A percentile compares a stretch with the other conserved stretches of the same genome.
Evolutionary conservation across 2,113 vertebrate genomes (phyloP).

Genomic region (Paratilapia polleni): DNA sequence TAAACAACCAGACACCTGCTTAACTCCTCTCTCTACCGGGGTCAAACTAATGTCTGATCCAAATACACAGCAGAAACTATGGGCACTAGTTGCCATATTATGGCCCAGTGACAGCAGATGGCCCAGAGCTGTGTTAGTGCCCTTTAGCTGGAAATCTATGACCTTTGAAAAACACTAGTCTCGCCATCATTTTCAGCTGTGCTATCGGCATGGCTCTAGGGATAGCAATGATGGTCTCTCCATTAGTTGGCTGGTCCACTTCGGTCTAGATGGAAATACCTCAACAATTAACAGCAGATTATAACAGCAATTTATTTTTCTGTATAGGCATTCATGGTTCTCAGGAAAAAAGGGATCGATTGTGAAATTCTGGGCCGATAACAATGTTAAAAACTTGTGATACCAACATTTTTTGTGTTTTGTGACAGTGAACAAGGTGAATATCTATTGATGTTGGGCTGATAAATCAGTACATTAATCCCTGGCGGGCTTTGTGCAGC

Average conservation of each 20-base stretch:
- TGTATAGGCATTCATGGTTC: not conserved
- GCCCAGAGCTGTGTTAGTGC: not conserved
- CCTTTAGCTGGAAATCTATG: not conserved
- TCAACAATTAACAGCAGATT: not conserved
- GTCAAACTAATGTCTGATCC: not conserved
- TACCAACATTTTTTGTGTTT: too few relatives aligned
- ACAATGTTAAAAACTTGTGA: not conserved
- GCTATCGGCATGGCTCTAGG: not conserved
- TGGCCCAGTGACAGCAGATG: not conserved
- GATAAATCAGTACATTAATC: too few relatives aligned
- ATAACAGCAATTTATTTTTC: too few relatives aligned
- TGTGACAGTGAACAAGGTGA: too few relatives aligned
- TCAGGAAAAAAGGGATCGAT: not conserved
- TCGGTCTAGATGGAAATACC: not conserved
- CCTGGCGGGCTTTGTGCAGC: not conserved
- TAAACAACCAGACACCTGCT: not conserved
- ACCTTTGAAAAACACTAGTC: not conserved
- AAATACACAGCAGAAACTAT: not conserved
- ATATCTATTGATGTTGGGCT: too few relatives aligned
- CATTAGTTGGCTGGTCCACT: not conserved
- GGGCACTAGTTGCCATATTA: not conserved
- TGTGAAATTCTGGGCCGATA: not conserved
- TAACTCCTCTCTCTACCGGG: not conserved
- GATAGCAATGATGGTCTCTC: not conserved
- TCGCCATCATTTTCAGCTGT: not conserved